Percentiles rank a stretch among this genome's conserved stretches.
These are phyloP conservation scores for Drosophila nannoptera DNA, from an alignment of 1,140 invertebrate genomes.

Conservation along the genomic window DNA sequence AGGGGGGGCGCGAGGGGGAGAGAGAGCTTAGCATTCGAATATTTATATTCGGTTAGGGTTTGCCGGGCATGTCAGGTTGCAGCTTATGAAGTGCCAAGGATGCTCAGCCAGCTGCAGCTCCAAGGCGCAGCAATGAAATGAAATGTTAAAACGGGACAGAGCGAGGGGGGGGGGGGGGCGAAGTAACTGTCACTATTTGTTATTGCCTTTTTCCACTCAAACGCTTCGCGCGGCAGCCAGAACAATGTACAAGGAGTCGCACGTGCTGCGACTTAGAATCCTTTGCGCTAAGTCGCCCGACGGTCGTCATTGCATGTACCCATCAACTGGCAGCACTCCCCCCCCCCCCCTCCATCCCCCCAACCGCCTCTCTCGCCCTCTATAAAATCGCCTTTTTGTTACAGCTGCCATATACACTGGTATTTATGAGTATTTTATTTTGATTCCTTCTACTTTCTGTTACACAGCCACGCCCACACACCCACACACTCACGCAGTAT, in stretches of 20 bases:
- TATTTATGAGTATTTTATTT: slow-evolving; percentile 67
- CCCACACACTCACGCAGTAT: neutral
- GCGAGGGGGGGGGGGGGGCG: slow-evolving; percentile 22
- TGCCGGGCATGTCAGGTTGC: slow-evolving; percentile 51
- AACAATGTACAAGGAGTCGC: slow-evolving; percentile 15
- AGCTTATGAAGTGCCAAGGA: slow-evolving; percentile 19
- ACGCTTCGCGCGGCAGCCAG: slow-evolving; percentile 8
- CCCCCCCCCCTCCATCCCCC: neutral
- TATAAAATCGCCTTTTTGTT: slow-evolving; percentile 33
- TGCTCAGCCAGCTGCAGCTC: neutral
- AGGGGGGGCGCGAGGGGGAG: neutral
- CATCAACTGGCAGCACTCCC: neutral
- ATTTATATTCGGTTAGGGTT: slow-evolving; percentile 59
- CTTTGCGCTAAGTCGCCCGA: slow-evolving; percentile 18
- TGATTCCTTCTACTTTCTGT: slow-evolving; percentile 49
- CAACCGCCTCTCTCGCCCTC: neutral
- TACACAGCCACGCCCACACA: neutral
- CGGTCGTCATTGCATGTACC: slow-evolving; percentile 14
- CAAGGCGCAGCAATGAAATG: slow-evolving; percentile 51
- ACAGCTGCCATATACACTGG: slow-evolving; percentile 25
- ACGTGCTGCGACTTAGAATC: slow-evolving; percentile 45
- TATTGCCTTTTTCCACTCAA: slow-evolving; percentile 46
- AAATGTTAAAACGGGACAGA: slow-evolving; percentile 27
- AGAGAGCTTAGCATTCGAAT: slow-evolving; percentile 65
- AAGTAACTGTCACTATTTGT: slow-evolving; percentile 61